A percentile compares a stretch with the other conserved stretches of the same genome.
Conservation (phyloP, 2,797 vertebrate species). For the Eulemur rubriventer region DNA sequence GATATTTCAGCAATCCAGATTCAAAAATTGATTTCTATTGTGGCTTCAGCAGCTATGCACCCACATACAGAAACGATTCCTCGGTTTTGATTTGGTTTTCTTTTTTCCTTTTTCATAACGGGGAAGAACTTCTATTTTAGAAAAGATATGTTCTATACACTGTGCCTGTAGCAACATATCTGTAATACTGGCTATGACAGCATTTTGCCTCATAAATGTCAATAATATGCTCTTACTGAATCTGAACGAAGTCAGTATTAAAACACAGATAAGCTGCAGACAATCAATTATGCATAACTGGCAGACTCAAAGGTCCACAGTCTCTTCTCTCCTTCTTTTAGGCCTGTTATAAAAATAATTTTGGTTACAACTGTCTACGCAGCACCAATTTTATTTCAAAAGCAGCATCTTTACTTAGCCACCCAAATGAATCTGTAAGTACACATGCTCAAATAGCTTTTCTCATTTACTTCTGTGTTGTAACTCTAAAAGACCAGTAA, state of each 20-base stretch:
- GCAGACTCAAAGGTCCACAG: neutral
- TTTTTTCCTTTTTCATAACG: slow-evolving; percentile 23
- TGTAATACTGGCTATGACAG: neutral
- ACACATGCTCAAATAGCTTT: slow-evolving; percentile 68
- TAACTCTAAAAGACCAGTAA: slow-evolving; percentile 56
- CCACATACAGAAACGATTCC: neutral
- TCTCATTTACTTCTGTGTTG: slow-evolving; percentile 76
- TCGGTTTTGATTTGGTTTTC: neutral
- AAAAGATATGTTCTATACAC: neutral
- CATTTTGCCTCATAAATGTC: neutral
- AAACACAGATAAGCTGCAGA: slow-evolving; percentile 35
- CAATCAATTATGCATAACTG: neutral
- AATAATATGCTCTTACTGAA: neutral
- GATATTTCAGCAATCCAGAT: slow-evolving; percentile 28
- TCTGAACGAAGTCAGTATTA: neutral
- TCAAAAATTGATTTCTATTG: neutral
- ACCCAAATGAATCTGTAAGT: slow-evolving; percentile 58
- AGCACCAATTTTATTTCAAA: slow-evolving; percentile 36
- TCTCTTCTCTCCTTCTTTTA: slow-evolving; percentile 26
- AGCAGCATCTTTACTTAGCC: slow-evolving; percentile 56
- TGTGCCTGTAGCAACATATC: neutral
- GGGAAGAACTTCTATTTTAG: neutral
- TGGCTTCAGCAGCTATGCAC: neutral
- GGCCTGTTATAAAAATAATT: slow-evolving; percentile 56
- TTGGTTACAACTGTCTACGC: slow-evolving; percentile 63